A percentile compares a stretch with the other conserved stretches of the same genome.
phyloP scores from a whole-genome alignment of 2,113 vertebrate genomes.

The Genyomyrus donnyi region DNA sequence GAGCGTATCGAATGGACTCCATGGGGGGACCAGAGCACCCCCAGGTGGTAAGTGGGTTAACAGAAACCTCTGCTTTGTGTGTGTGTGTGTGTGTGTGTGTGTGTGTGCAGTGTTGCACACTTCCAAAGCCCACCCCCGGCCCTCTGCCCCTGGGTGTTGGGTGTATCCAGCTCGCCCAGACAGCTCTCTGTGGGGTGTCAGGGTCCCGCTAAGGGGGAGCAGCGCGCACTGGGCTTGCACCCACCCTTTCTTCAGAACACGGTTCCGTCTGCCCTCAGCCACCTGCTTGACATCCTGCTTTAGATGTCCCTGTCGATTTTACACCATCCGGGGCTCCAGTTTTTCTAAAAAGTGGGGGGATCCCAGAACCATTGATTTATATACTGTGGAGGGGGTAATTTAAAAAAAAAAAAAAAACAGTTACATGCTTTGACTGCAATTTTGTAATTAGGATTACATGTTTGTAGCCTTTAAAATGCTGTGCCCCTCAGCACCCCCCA shows the following conservation, averaged over 20 bases:
- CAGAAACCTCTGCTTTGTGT: not conserved
- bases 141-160: not conserved
- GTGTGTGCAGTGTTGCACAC: not conserved
- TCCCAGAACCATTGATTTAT: not conserved
- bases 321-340: not conserved
- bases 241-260: not conserved
- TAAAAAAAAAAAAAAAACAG: slow-evolving; percentile 27
- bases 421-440: slow-evolving; percentile 31
- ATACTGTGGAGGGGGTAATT: slow-evolving; percentile 40
- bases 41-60: not conserved
- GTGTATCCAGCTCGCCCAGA: not conserved
- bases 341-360: not conserved
- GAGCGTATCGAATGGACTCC: not conserved
- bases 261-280: not conserved
- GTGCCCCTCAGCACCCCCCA: slow-evolving; percentile 23
- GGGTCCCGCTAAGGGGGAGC: not conserved
- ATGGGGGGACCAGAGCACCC: not conserved
- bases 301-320: not conserved
- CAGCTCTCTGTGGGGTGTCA: not conserved
- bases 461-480: not conserved
- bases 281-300: not conserved
- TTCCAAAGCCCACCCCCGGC: not conserved
- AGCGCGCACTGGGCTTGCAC: not conserved
- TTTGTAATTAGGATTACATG: not conserved
- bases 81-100: not conserved